Evolutionary conservation across 2,888 invertebrate genomes (phyloP).

Genomic region (Neoscelio sp.): DNA sequence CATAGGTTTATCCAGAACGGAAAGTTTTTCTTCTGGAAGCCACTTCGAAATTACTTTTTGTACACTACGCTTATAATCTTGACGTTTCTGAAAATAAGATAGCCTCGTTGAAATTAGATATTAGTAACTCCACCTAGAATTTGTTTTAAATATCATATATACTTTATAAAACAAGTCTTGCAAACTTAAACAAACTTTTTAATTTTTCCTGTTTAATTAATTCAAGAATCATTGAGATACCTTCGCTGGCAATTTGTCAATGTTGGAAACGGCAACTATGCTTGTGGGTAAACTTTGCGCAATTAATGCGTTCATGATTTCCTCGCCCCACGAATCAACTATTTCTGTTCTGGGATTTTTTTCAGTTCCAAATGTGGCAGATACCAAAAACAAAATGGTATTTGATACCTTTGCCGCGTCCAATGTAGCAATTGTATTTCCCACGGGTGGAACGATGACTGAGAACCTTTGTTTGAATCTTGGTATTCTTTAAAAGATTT

Average conservation of each 20-base stretch:
- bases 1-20: constrained; percentile 89
- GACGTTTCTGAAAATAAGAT: constrained; percentile 84
- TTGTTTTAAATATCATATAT: constrained; percentile 15
- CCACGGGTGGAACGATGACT: constrained; percentile 89
- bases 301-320: constrained; percentile 90
- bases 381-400: constrained; percentile 91
- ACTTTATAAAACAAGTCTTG: background rate
- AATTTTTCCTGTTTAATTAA: too few relatives aligned
- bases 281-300: constrained; percentile 94
- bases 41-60: constrained; percentile 88
- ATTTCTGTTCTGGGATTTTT: constrained; percentile 85
- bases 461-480: constrained; percentile 95
- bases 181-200: too few relatives aligned
- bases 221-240: constrained; percentile 69
- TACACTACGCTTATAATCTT: constrained; percentile 87
- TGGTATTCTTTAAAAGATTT: too few relatives aligned
- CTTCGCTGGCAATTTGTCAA: constrained; percentile 89
- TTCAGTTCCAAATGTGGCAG: constrained; percentile 85
- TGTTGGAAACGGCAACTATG: constrained; percentile 89
- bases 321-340: constrained; percentile 92
- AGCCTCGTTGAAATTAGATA: too few relatives aligned
- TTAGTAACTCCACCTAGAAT: too few relatives aligned
- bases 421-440: constrained; percentile 89
- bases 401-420: constrained; percentile 95
- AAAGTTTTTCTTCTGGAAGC: constrained; percentile 92